Base-by-base conservation (phyloP, 35 echinoderm and acorn worm genomes). In the Diadema setosum region DNA sequence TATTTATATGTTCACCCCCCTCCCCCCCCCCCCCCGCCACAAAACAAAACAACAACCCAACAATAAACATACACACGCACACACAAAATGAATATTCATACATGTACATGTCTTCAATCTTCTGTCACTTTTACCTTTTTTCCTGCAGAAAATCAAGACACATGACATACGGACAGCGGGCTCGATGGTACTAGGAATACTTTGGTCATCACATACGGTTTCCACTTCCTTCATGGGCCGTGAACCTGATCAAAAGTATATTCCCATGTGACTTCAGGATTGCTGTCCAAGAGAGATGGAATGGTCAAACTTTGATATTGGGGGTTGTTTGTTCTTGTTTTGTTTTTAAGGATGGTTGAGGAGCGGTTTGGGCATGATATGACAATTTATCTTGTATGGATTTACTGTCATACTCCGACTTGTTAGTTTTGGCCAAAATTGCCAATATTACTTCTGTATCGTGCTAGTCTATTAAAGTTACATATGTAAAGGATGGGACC, bases 171-270 rank as follows among this genome's bases (percentile, higher is more conserved):
- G n/a, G 82, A 23, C 89, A 91, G 45, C 82, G 84, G 18, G 89
- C 58, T 30, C 11, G 82, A 40, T 91, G 81, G 81, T 91, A 82
- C 82, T 91, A 64, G 82, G 40, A 34, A 2, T 91, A 35, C 58
- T 75, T 91, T 65, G 89, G 89, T n/a, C 85, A 21, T 43, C 14
- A 86, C 60, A 67, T 91, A 15, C 17, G 89, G 63, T 81, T 91
- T n/a, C 56, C 59, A 11, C 55, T 91, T 5, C 89, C 89, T 43
- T 31, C 81, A 11, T 91, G 82, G 45, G 80, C 64, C 5, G 87
- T 90, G 40, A 42, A 39, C 8, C 18, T 24, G 65, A 90, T 90
- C 8, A 78, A 67, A 31, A 55, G 81, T 21, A n/a, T 17, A 50
- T 94, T 82, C 65, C 87, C 87, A 42, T 34, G n/a, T n/a, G n/a